phyloP scores from a whole-genome alignment of 2,888 invertebrate species.

The Athalia circularis region DNA sequence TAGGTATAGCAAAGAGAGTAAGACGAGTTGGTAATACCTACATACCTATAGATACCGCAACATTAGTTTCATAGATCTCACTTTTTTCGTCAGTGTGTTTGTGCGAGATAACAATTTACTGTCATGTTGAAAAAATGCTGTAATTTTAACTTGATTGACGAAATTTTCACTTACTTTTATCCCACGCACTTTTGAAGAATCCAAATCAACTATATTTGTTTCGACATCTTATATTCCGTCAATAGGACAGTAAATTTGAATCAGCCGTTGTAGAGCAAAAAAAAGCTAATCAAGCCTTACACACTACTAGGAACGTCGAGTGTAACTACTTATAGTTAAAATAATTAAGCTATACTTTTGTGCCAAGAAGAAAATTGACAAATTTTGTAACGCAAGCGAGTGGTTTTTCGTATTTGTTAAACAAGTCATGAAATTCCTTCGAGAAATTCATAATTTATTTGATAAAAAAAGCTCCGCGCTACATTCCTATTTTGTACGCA shows the following conservation, averaged over 20 bases:
- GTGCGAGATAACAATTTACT: conserved; percentile 32
- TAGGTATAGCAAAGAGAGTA: conserved; percentile 38
- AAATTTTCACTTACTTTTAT: conserved; percentile 1
- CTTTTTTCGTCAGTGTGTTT: conserved; percentile 40
- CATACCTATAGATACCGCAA: background rate
- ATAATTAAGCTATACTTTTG: conserved; percentile 55
- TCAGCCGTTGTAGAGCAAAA: conserved; percentile 4
- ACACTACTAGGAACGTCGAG: conserved; percentile 39
- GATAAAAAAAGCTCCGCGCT: conserved; percentile 50
- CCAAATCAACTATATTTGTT: background rate
- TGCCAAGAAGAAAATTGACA: conserved; percentile 56
- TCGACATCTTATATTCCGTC: background rate
- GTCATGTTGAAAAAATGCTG: conserved; percentile 17
- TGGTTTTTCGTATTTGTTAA: conserved; percentile 51
- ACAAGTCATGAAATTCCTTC: conserved; percentile 31
- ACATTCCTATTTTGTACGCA: conserved; percentile 64
- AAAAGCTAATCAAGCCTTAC: conserved; percentile 12
- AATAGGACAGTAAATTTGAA: conserved; percentile 33
- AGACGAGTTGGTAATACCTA: conserved; percentile 39
- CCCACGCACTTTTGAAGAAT: background rate
- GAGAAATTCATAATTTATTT: conserved; percentile 41
- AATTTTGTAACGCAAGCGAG: conserved; percentile 58
- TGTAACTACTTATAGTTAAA: conserved; percentile 33
- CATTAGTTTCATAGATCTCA: conserved; percentile 36
- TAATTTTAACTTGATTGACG: conserved; percentile 15